phyloP scores from a whole-genome alignment of 2,797 vertebrate species.

The Pangasius krempfi region DNA sequence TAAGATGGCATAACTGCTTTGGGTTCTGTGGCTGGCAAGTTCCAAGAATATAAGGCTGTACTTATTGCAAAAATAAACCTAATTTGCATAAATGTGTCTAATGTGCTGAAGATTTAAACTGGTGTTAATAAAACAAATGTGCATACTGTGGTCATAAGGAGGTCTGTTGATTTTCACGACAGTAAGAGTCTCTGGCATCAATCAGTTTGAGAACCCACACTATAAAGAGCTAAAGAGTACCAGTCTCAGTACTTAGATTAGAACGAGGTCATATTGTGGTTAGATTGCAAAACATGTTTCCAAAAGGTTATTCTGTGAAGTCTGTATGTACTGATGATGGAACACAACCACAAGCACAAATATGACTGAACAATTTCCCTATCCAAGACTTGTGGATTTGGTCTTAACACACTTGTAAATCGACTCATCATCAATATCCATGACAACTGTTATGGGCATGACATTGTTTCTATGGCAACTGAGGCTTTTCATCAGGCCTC shows the following conservation, averaged over 20 bases:
- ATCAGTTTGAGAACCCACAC: not conserved
- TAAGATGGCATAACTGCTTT: not conserved
- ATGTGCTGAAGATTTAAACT: not conserved
- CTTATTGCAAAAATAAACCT: not conserved
- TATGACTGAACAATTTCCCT: not conserved
- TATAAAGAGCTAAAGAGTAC: not conserved
- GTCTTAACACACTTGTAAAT: constrained; percentile 34
- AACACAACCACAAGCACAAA: not conserved
- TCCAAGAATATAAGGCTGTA: not conserved
- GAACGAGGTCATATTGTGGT: too few species aligned
- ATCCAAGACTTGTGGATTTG: not conserved
- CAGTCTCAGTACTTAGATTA: not conserved
- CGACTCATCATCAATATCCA: constrained; percentile 45
- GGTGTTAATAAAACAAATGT: not conserved
- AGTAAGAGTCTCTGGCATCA: not conserved
- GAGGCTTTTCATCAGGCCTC: constrained; percentile 33
- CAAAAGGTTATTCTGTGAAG: not conserved
- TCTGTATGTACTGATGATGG: not conserved
- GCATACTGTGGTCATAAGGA: not conserved
- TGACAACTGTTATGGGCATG: constrained; percentile 47
- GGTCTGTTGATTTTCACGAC: not conserved
- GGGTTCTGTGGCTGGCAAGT: not conserved
- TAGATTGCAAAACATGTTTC: not conserved
- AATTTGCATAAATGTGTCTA: not conserved
- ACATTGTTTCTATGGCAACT: constrained; percentile 49